Evolutionary conservation across 2,797 vertebrate genomes (phyloP).

Genomic region (Sparus aurata): DNA sequence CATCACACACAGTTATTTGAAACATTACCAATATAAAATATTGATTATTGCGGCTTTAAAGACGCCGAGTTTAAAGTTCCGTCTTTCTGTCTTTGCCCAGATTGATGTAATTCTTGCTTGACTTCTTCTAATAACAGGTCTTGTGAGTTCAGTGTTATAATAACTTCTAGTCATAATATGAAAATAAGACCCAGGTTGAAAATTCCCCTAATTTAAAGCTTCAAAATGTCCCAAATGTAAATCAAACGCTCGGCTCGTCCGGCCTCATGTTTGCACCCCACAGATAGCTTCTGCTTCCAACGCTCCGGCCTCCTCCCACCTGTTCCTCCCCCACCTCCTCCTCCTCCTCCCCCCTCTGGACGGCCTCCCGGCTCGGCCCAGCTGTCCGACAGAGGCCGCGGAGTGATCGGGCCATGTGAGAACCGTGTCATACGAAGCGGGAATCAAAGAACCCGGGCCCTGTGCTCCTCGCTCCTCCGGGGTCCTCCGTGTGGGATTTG

Average conservation of each 20-base stretch:
- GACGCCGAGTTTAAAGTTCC: not conserved
- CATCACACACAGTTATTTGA: not conserved
- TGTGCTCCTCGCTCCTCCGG: slow-evolving; percentile 52
- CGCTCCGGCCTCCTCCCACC: slow-evolving; percentile 72
- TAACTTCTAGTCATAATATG: not conserved
- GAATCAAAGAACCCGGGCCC: slow-evolving; percentile 67
- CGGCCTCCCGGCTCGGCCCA: slow-evolving; percentile 53
- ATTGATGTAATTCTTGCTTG: not conserved
- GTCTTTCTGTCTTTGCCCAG: not conserved
- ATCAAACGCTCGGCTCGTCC: slow-evolving; percentile 41
- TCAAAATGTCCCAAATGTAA: slow-evolving; percentile 20
- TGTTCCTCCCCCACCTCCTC: slow-evolving; percentile 63
- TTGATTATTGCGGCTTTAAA: not conserved
- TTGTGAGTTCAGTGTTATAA: not conserved
- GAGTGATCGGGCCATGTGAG: slow-evolving; percentile 80
- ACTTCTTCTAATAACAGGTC: slow-evolving; percentile 15
- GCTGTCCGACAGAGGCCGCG: slow-evolving; percentile 68
- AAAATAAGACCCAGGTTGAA: not conserved
- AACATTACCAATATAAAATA: not conserved
- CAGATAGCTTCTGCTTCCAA: slow-evolving; percentile 54
- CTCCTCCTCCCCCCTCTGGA: slow-evolving; percentile 19
- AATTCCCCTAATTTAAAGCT: slow-evolving; percentile 19
- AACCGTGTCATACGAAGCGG: slow-evolving; percentile 73
- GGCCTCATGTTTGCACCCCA: slow-evolving; percentile 41
- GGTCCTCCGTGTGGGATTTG: slow-evolving; percentile 67